Base-by-base conservation (phyloP, 2,888 invertebrate genomes). In the Capitulum mitella region DNA sequence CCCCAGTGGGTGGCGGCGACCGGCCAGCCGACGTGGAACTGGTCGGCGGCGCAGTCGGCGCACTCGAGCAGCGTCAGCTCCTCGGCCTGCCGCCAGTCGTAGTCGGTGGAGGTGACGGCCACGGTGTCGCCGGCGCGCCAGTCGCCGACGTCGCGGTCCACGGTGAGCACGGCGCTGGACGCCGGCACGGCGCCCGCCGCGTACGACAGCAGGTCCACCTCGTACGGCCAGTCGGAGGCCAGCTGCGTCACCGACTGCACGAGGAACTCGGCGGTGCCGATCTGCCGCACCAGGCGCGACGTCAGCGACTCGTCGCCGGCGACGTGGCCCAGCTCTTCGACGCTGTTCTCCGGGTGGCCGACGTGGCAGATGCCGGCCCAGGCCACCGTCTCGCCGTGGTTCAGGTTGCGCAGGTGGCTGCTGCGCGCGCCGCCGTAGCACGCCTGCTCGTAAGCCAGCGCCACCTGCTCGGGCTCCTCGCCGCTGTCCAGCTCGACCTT, bases 71-170 rank as follows among this genome's bases (percentile, higher is more conserved):
- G 46, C 19, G 46, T 75, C 29, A 46, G 29, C 32, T 76, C 76
- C 32, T 76, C 76, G 2, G 48, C 76, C 46, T 76, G 76, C 10
- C 76, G 43, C 76, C 76, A 76, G 46, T 76, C 76, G 48, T 76
- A 76, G 32, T 76, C 76, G 32, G 76, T 76, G 43, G 76, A 76
- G 1, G 76, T 19, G 32, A 75, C 19, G 29, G 29, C 75, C 1
- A 75, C 19, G 12, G n/a, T 46, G 46, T 75, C 46, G 46, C 75
- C 46, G 14, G 12, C 75, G 16, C 14, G 19, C 76, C n/a, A 46
- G 46, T 37, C 32, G 29, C 29, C n/a, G 16, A 43, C 46, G 29
- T 76, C 46, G 16, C 19, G 16, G n/a, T 43, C 43, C n/a, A 46
- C 22, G 43, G 22, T 16, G 14, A 75, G 29, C 12, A 46, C 19